A percentile compares a stretch with the other conserved stretches of the same genome.
Conservation (phyloP, 2,888 invertebrate species). For the Agrotis clavis region DNA sequence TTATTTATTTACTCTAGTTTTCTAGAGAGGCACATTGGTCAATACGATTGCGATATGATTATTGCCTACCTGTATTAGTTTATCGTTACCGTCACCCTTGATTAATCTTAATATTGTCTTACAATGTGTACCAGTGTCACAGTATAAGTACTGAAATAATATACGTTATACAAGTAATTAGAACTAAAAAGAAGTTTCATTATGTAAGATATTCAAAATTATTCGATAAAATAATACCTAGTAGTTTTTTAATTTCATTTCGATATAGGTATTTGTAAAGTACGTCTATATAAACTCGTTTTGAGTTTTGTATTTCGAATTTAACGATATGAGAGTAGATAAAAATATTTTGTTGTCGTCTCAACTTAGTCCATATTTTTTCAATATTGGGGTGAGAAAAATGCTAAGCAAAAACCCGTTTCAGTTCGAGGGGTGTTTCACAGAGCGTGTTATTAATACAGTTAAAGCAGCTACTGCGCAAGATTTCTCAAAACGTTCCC, state of each 20-base stretch:
- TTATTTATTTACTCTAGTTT: slow-evolving; percentile 20
- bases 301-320: too few relatives aligned
- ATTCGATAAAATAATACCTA: slow-evolving; percentile 13
- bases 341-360: too few relatives aligned
- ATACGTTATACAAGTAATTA: slow-evolving; percentile 12
- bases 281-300: too few relatives aligned
- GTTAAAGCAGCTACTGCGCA: neutral
- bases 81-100: slow-evolving; percentile 13
- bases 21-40: neutral
- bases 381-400: slow-evolving; percentile 7
- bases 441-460: neutral
- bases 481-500: neutral
- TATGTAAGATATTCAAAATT: neutral
- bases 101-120: slow-evolving; percentile 9
- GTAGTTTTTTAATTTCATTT: too few relatives aligned
- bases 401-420: neutral
- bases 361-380: slow-evolving; percentile 12
- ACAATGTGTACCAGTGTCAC: neutral
- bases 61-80: neutral
- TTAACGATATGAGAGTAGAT: too few relatives aligned
- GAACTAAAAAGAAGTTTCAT: neutral
- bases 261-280: too few relatives aligned
- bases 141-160: neutral
- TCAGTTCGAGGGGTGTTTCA: slow-evolving; percentile 4
- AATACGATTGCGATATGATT: slow-evolving; percentile 2